Conservation (phyloP, 2,797 vertebrate species). For the Coregonus ussuriensis region DNA sequence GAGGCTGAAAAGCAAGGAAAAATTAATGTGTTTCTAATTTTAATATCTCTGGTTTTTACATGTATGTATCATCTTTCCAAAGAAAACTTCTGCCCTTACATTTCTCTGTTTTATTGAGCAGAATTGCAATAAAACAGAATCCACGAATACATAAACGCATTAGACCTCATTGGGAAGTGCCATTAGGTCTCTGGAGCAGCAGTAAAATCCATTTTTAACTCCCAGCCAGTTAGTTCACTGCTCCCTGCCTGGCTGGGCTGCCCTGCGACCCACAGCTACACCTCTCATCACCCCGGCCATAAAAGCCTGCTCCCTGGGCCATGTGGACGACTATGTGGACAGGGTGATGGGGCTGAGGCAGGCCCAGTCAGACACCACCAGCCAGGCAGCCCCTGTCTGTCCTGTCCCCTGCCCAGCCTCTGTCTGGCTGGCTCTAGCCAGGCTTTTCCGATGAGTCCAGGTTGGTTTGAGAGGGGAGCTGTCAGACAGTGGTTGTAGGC, state of each 20-base stretch:
- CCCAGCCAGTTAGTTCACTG: conserved; percentile 42
- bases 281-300: conserved; percentile 68
- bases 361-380: conserved; percentile 19
- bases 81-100: conserved; percentile 74
- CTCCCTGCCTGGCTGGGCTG: conserved; percentile 18
- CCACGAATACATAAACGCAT: conserved; percentile 77
- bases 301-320: conserved; percentile 50
- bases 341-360: conserved; percentile 44
- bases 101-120: conserved; percentile 74
- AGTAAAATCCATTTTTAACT: conserved; percentile 75
- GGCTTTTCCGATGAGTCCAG: conserved; percentile 59
- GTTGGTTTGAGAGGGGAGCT: conserved; percentile 63
- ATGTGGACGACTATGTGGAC: conserved; percentile 22
- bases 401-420: conserved; percentile 26
- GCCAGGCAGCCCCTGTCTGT: conserved; percentile 22
- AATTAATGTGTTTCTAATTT: conserved; percentile 74
- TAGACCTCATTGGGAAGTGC: conserved; percentile 71
- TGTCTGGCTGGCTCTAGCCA: conserved; percentile 7
- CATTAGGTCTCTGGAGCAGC: conserved; percentile 65
- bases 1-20: conserved; percentile 67
- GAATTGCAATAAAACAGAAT: conserved; percentile 74
- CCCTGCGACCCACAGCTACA: conserved; percentile 66
- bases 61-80: conserved; percentile 68
- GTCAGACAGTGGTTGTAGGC: conserved; percentile 72
- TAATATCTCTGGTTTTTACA: conserved; percentile 69